Evolutionary conservation across 2,113 vertebrate genomes (phyloP).

Genomic region (Alosa alosa): DNA sequence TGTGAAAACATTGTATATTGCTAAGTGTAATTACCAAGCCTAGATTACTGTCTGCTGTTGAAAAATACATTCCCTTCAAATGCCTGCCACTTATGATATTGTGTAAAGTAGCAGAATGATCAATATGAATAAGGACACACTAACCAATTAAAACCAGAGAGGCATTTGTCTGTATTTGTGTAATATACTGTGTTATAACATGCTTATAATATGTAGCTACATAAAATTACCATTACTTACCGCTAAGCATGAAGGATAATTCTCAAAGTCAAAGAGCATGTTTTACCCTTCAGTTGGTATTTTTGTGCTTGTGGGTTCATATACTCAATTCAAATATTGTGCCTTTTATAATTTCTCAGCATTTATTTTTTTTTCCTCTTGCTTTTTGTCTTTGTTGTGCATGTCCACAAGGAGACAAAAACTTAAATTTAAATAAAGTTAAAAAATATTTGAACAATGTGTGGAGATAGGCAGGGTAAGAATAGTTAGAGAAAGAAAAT

Average conservation of each 20-base stretch:
- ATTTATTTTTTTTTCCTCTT: not conserved
- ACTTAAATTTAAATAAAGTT: not conserved
- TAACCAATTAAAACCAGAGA: slow-evolving; percentile 1
- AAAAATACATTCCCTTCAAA: not conserved
- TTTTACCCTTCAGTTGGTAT: not conserved
- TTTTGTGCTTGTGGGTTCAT: not conserved
- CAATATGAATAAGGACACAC: slow-evolving; percentile 24
- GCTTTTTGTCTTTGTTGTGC: slow-evolving; percentile 30
- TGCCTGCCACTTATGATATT: not conserved
- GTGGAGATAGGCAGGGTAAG: not conserved
- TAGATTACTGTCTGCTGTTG: not conserved
- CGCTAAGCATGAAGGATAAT: not conserved
- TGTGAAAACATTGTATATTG: not conserved
- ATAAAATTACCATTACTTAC: not conserved
- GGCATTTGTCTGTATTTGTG: not conserved
- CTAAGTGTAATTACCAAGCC: not conserved
- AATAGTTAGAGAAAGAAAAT: not conserved
- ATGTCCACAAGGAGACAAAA: not conserved
- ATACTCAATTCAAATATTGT: not conserved
- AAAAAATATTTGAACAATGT: not conserved
- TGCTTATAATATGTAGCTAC: not conserved
- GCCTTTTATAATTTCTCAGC: not conserved
- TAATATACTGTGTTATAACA: slow-evolving; percentile 20
- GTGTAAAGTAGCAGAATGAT: not conserved
- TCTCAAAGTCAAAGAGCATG: not conserved